phyloP scores from a whole-genome alignment of 2,113 vertebrate species.

The Coturnix japonica region DNA sequence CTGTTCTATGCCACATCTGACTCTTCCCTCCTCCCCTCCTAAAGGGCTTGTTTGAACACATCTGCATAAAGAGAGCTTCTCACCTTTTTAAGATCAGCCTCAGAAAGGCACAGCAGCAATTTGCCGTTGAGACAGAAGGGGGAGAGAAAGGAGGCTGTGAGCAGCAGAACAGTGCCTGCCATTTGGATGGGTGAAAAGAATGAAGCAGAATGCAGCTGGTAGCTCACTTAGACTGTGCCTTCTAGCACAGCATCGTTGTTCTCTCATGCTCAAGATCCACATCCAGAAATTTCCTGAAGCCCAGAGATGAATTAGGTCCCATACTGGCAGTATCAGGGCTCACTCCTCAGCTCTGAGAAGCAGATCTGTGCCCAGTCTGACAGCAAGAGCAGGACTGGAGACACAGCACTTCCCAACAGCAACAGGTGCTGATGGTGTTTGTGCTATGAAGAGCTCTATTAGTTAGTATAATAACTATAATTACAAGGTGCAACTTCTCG shows the following conservation, averaged over 20 bases:
- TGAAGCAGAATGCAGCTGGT: not conserved
- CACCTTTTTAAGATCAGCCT: not conserved
- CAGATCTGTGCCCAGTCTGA: not conserved
- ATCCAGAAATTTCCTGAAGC: not conserved
- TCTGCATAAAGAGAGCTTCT: not conserved
- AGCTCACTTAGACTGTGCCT: not conserved
- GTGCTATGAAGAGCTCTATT: constrained; percentile 36
- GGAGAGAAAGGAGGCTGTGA: not conserved
- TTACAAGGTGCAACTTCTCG: constrained; percentile 46
- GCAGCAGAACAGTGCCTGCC: not conserved
- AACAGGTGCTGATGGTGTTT: not conserved
- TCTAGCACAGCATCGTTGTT: not conserved
- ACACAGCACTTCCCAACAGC: constrained; percentile 4
- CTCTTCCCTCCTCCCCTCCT: not conserved
- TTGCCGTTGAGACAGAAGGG: not conserved
- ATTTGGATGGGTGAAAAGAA: not conserved
- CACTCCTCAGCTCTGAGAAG: not conserved
- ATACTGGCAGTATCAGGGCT: not conserved
- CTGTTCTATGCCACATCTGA: not conserved
- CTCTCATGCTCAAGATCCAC: not conserved
- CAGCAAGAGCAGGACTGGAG: not conserved
- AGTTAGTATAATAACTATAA: constrained; percentile 60
- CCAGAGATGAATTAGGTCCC: not conserved
- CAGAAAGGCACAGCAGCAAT: not conserved
- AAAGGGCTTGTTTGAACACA: not conserved